These are phyloP conservation scores for Iguana delicatissima DNA, from an alignment of 2,797 vertebrate genomes.

Conservation along the genomic window DNA sequence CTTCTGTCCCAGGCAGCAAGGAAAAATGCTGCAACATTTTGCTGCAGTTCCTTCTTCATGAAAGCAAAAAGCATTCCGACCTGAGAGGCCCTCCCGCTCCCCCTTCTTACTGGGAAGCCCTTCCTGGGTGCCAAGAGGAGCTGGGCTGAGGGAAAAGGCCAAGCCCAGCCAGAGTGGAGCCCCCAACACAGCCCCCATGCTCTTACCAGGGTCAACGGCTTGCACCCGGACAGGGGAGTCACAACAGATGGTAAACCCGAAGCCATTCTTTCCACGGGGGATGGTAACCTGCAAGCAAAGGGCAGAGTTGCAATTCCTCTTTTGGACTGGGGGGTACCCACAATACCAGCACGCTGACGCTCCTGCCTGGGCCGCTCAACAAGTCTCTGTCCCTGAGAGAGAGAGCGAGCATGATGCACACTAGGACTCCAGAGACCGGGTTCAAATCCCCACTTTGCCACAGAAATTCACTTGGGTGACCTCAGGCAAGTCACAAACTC, in stretches of 20 bases:
- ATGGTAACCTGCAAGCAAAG: conserved; percentile 88
- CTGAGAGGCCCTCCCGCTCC: background rate
- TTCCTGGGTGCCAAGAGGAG: background rate
- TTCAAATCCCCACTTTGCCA: too few species aligned
- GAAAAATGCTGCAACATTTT: background rate
- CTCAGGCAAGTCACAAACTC: too few species aligned
- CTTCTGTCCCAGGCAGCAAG: too few species aligned
- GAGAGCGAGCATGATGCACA: too few species aligned
- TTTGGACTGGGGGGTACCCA: too few species aligned
- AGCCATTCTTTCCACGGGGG: conserved; percentile 93
- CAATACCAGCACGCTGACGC: too few species aligned
- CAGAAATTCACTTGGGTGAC: too few species aligned
- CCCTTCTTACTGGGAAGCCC: background rate
- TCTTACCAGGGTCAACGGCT: conserved; percentile 93
- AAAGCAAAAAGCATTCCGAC: background rate
- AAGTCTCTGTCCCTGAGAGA: too few species aligned
- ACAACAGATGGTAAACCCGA: conserved; percentile 97
- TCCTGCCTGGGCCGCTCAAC: too few species aligned
- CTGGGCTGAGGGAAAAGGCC: too few species aligned
- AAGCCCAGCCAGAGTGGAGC: background rate
- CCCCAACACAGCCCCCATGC: fast-evolving
- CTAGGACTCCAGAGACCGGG: too few species aligned
- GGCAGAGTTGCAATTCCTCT: fast-evolving
- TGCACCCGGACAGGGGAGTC: conserved; percentile 96
- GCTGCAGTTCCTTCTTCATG: background rate